These are phyloP conservation scores for Dendrocincla fuliginosa DNA, from an alignment of 2,797 vertebrate species.

Conservation along the genomic window DNA sequence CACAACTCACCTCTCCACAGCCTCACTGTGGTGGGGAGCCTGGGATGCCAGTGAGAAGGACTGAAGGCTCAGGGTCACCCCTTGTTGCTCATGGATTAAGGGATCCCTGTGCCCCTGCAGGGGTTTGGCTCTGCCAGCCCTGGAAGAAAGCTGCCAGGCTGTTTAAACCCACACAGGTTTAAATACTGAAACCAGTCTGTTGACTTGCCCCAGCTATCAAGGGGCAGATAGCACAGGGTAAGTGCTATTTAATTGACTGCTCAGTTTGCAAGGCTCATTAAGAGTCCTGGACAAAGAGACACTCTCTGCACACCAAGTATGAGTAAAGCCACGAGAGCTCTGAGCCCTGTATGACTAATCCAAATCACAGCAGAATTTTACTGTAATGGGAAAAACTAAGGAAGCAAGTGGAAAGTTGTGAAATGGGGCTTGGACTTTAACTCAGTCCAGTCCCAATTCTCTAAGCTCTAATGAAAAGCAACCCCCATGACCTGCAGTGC, in stretches of 20 bases:
- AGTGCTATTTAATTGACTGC: not conserved
- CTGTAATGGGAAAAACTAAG: constrained; percentile 65
- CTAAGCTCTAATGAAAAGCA: constrained; percentile 42
- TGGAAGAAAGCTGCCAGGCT: not conserved
- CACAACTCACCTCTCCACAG: not conserved
- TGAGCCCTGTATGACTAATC: constrained; percentile 40
- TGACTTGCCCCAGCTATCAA: not conserved
- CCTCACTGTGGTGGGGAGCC: not conserved
- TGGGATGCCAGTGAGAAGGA: not conserved
- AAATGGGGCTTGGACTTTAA: constrained; percentile 8
- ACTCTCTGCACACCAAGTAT: constrained; percentile 10
- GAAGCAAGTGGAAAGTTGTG: constrained; percentile 68
- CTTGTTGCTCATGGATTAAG: not conserved
- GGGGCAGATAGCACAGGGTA: not conserved
- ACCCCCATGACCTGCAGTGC: not conserved
- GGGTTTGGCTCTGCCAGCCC: not conserved
- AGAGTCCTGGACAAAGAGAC: not conserved
- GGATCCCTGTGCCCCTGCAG: not conserved
- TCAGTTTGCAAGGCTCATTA: not conserved
- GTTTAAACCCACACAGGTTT: not conserved
- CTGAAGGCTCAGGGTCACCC: not conserved
- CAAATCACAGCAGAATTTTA: constrained; percentile 38
- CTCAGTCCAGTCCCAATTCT: not conserved
- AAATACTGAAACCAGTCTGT: not conserved
- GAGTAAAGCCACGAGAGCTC: constrained; percentile 15